phyloP scores from a whole-genome alignment of 2,797 vertebrate genomes.

The Epinephelus malabaricus region DNA sequence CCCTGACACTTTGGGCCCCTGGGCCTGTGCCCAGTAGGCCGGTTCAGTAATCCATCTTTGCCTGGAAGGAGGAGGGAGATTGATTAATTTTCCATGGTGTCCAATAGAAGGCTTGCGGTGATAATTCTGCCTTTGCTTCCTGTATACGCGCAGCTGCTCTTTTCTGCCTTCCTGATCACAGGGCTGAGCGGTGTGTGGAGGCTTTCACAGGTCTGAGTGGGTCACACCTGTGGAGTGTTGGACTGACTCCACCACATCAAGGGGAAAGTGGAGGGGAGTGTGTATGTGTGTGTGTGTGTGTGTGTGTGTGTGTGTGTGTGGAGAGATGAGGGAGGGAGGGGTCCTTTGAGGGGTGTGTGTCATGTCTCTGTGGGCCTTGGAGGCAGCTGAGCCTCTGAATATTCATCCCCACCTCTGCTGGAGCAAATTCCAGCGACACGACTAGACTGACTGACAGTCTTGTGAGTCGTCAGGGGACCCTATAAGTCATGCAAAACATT shows the following conservation, averaged over 20 bases:
- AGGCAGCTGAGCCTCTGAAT: slow-evolving; percentile 79
- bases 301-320: slow-evolving; percentile 1
- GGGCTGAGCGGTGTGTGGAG: slow-evolving; percentile 33
- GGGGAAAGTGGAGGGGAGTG: slow-evolving; percentile 37
- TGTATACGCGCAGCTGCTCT: slow-evolving; percentile 61
- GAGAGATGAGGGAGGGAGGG: not conserved
- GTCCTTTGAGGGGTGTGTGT: slow-evolving; percentile 36
- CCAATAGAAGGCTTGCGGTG: slow-evolving; percentile 30
- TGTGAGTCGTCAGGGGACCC: slow-evolving; percentile 35
- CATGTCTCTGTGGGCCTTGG: slow-evolving; percentile 61
- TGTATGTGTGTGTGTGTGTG: slow-evolving; percentile 5
- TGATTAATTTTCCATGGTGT: slow-evolving; percentile 24
- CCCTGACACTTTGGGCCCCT: no score
- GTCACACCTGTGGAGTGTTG: slow-evolving; percentile 81
- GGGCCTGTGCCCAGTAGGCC: no score
- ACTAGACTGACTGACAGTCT: slow-evolving; percentile 57
- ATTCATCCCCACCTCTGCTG: slow-evolving; percentile 73
- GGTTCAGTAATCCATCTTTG: no score
- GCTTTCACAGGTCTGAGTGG: slow-evolving; percentile 70
- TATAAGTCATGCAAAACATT: slow-evolving; percentile 40
- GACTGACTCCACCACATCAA: slow-evolving; percentile 69
- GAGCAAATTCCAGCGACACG: slow-evolving; percentile 69
- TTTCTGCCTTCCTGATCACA: slow-evolving; percentile 65
- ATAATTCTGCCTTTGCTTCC: slow-evolving; percentile 35
- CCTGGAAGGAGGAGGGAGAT: no score